Conservation (phyloP, 2,888 invertebrate species). For the Malthinus seriepunctatus region DNA sequence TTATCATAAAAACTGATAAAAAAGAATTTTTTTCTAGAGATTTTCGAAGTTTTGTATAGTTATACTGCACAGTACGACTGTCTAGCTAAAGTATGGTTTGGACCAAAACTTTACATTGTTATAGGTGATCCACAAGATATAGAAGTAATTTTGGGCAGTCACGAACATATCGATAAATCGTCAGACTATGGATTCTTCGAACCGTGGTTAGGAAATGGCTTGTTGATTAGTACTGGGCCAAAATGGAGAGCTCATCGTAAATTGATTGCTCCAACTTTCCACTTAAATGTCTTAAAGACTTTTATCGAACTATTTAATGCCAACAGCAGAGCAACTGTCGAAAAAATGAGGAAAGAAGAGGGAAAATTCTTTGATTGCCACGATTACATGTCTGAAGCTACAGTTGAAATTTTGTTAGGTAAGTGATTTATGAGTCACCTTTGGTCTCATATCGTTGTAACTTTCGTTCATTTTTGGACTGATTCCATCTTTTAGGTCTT, state of each 20-base stretch:
- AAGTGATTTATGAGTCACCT: background rate
- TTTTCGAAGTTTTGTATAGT: constrained; percentile 65
- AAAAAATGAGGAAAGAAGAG: constrained; percentile 70
- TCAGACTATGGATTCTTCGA: constrained; percentile 79
- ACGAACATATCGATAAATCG: constrained; percentile 80
- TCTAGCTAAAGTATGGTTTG: constrained; percentile 73
- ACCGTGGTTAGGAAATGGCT: constrained; percentile 83
- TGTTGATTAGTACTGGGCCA: constrained; percentile 78
- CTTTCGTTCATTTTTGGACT: too few species aligned
- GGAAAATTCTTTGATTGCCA: constrained; percentile 78
- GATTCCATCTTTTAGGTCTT: too few species aligned
- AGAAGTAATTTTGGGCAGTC: constrained; percentile 77
- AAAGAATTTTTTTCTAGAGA: constrained; percentile 59
- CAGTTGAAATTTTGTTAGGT: constrained; percentile 72
- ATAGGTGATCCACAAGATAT: constrained; percentile 78
- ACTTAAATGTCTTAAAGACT: constrained; percentile 83
- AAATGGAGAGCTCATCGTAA: constrained; percentile 87
- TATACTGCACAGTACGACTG: constrained; percentile 62
- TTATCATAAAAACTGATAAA: too few species aligned
- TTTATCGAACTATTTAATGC: constrained; percentile 86
- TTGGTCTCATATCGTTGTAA: too few species aligned
- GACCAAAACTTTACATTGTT: constrained; percentile 75
- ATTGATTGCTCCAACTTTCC: constrained; percentile 86
- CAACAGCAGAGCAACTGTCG: constrained; percentile 76
- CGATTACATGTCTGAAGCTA: constrained; percentile 84